Evolutionary conservation across 2,797 vertebrate genomes (phyloP), one percentile per base, ranked within the genome.

Genomic region (Pipistrellus nathusii): DNA sequence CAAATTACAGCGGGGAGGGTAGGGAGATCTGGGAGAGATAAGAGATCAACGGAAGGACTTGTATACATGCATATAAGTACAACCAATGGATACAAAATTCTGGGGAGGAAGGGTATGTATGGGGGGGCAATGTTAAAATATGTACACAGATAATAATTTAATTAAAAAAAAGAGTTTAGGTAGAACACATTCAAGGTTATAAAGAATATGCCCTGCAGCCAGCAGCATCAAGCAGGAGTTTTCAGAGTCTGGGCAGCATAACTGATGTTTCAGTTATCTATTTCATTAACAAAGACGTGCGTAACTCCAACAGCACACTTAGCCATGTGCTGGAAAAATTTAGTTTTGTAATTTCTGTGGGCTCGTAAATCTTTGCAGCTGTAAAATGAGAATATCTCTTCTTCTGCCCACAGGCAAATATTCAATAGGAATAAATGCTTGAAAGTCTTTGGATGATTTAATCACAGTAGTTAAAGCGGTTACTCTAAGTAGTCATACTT

Each of bases 371-470:
- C n/a, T 93, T 91, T 51, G 38, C 44, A 30, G 68, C 12, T 25
- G 7, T 64, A 82, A 38, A 55, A 30, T 30, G 35, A 82, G 69
- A 82, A 71, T 15, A n/a, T 10, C 14, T 85, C 38, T 87, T 85
- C 38, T 87, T 93, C 62, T 80, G 14, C 27, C 21, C 44, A 27
- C 20, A 76, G 62, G 20, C 21, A 10, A 78, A 69, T 78, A 14
- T 83, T 92, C 82, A 89, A 3, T 66, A 59, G 25, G 27, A 93
- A 81, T 48, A 72, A 83, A 55, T 32, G 32, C 62, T 80, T 85
- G 30, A 71, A 91, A 75, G 51, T 41, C 80, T 88, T 93, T 80
- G 51, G 78, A 83, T 68, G 90, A 64, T 53, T 46, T 53, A 85
- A 85, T 41, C 14, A 55, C 18, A 92, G 32, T 21, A 73, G 69